Evolutionary conservation across 2,113 vertebrate genomes (phyloP), one percentile per base, ranked within the genome.

Genomic region (Melanocharis versteri): DNA sequence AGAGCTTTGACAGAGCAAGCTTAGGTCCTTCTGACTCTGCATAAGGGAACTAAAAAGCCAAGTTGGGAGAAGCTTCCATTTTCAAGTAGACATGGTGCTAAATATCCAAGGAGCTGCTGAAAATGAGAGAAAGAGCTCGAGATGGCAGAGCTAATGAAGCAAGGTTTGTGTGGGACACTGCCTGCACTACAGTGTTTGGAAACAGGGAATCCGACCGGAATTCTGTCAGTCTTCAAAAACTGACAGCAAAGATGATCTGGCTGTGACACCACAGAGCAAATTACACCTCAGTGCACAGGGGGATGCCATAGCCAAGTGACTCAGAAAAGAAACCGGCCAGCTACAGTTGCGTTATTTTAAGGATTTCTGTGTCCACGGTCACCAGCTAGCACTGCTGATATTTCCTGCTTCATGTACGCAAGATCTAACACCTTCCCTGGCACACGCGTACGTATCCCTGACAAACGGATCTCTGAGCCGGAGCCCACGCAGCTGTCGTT

Each of bases 401-500:
- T 77, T 40, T 64, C 21, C 37, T 6, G 21, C 11, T 84, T 48
- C 33, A 4, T 7, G 21, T 45, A 20, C 13, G 20, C 47, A 9
- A 48, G 48, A 61, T 28, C 62, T 85, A 31, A 23, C 60, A 26
- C 51, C 39, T 58, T 44, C 65, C 53, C 44, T 16, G 54, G 51
- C 14, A n/a, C 24, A 22, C 1, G 2, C 2, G 1, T 11, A 6
- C 15, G 0, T 13, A 9, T 44, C 44, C 87, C 69, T 42, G 22
- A 87, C 80, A 89, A 64, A 47, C 1, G 8, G 69, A 68, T 90
- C 64, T 69, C 60, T 27, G 77, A 79, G 44, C 27, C 33, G 13
- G 57, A 91, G 72, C 48, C 65, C 4, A 2, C 1, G 1, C 1
- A 11, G 69, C 60, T 89, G 80, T 48, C 77, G 64, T 1, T 15